Conservation (phyloP, 2,888 invertebrate genomes). For the Nomada ferruginata region DNA sequence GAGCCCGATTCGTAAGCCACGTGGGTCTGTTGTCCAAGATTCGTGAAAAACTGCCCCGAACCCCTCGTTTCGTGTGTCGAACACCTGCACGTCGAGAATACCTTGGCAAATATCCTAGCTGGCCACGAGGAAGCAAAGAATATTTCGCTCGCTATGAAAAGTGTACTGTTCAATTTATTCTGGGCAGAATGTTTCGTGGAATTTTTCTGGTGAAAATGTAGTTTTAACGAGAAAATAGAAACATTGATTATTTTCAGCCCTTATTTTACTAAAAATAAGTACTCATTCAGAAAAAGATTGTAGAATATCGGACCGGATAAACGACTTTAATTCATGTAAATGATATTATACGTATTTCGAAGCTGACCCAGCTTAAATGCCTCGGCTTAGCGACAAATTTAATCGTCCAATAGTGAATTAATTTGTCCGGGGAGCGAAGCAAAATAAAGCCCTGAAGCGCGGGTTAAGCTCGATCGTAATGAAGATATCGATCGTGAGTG, state of each 20-base stretch:
- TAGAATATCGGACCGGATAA: not conserved
- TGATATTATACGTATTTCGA: not conserved
- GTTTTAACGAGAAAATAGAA: too few species aligned
- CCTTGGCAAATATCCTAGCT: conserved; percentile 46
- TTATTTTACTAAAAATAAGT: not conserved
- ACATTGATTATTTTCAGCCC: too few species aligned
- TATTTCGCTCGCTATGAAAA: not conserved
- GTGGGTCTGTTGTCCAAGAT: conserved; percentile 52
- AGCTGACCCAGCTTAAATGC: not conserved
- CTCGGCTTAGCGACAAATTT: conserved; percentile 39
- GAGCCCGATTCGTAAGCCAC: conserved; percentile 40
- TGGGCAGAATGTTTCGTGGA: not conserved
- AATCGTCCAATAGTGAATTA: conserved; percentile 39
- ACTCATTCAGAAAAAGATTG: not conserved
- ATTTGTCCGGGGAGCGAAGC: conserved; percentile 31
- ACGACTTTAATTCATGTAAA: conserved; percentile 5
- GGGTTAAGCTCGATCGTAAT: conserved; percentile 39
- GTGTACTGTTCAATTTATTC: not conserved
- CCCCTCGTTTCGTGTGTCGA: conserved; percentile 44
- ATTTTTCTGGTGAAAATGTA: too few species aligned
- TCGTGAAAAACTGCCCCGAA: conserved; percentile 63
- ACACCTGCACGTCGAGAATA: conserved; percentile 65
- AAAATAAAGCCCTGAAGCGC: conserved; percentile 26
- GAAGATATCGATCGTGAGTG: conserved; percentile 44
- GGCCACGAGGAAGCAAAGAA: not conserved